Percentiles rank a stretch among this genome's conserved stretches.
phyloP scores from a whole-genome alignment of 2,113 vertebrate species.

The Perca fluviatilis region DNA sequence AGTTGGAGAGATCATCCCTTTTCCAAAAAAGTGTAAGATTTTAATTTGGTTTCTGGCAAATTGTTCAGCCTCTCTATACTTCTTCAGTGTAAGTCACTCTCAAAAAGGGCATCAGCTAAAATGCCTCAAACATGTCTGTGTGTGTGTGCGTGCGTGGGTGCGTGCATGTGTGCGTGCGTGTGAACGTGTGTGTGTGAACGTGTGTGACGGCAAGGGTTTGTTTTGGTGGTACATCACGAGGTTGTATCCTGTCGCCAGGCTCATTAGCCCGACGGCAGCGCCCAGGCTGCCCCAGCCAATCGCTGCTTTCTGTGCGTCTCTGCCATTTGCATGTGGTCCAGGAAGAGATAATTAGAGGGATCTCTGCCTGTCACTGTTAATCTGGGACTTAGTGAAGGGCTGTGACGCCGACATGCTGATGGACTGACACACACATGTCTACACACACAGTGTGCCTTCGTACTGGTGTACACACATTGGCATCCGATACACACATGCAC shows the following conservation, averaged over 20 bases:
- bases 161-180: background rate
- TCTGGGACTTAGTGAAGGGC: conserved; percentile 84
- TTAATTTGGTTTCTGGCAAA: conserved; percentile 3
- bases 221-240: conserved; percentile 73
- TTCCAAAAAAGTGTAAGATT: background rate
- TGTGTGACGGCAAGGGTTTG: conserved; percentile 46
- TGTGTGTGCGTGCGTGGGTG: background rate
- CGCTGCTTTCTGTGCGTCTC: conserved; percentile 64
- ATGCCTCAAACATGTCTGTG: conserved; percentile 8
- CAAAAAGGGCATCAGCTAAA: conserved; percentile 35
- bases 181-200: conserved; percentile 20
- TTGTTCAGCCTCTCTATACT: background rate
- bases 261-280: conserved; percentile 76
- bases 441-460: conserved; percentile 28
- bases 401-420: conserved; percentile 82
- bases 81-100: background rate
- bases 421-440: conserved; percentile 68
- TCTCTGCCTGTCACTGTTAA: conserved; percentile 89
- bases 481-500: conserved; percentile 27
- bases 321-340: conserved; percentile 86
- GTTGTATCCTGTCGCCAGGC: conserved; percentile 79
- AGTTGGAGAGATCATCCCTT: background rate
- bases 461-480: conserved; percentile 42
- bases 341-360: conserved; percentile 87
- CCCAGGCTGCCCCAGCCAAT: conserved; percentile 75